phyloP scores from a whole-genome alignment of 2,888 invertebrate species.

The Doris montereyensis region DNA sequence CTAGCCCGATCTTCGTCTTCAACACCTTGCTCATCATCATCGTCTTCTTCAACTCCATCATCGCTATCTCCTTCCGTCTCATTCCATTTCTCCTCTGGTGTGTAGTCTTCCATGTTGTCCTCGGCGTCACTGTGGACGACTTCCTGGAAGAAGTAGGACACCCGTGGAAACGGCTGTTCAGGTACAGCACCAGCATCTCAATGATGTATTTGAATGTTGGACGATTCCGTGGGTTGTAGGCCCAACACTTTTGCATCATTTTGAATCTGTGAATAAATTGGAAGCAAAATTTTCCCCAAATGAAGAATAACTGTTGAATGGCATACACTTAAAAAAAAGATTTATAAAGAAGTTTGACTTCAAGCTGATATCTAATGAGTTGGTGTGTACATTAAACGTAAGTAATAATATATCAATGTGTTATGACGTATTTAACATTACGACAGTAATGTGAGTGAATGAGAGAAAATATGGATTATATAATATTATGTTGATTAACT shows the following conservation, averaged over 20 bases:
- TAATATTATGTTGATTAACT: no score
- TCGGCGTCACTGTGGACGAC: constrained; percentile 48
- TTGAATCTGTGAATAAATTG: constrained; percentile 79
- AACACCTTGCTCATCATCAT: neutral
- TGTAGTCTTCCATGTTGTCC: neutral
- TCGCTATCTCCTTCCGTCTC: constrained; percentile 44
- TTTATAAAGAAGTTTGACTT: no score
- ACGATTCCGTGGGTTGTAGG: constrained; percentile 83
- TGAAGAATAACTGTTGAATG: no score
- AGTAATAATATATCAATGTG: no score
- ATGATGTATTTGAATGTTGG: constrained; percentile 86
- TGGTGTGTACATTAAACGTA: no score
- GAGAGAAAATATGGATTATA: no score
- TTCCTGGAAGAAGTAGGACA: constrained; percentile 77
- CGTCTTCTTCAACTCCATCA: constrained; percentile 10
- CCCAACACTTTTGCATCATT: constrained; percentile 95
- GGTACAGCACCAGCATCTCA: constrained; percentile 80
- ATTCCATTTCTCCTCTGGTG: constrained; percentile 49
- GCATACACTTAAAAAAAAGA: no score
- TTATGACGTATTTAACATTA: no score
- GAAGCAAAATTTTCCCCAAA: no score
- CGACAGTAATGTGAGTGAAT: no score
- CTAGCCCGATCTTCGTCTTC: neutral
- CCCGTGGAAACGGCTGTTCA: constrained; percentile 78
- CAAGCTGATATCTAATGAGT: no score